A percentile compares a stretch with the other conserved stretches of the same genome.
phyloP scores from a whole-genome alignment of 37 sponge, comb jelly and placozoan genomes.

The Aplysina aerophoba region DNA sequence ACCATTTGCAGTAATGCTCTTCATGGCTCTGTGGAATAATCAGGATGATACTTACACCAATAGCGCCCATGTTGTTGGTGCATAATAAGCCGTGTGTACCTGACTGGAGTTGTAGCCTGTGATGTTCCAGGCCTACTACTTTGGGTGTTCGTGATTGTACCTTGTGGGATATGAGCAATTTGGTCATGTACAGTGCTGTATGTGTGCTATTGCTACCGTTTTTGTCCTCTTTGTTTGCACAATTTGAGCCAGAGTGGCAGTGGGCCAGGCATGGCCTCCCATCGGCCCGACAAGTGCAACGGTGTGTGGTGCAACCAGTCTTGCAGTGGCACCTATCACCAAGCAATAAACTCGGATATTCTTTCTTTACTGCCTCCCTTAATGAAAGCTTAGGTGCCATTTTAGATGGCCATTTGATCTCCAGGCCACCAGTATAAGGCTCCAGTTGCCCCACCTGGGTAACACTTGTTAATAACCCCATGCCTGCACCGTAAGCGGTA shows the following conservation, averaged over 20 bases:
- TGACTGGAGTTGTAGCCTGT: neutral
- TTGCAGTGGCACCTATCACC: slow-evolving; percentile 4
- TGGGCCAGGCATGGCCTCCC: neutral
- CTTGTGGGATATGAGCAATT: neutral
- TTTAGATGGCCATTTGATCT: neutral
- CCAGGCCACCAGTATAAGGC: neutral
- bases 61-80: neutral
- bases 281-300: slow-evolving; percentile 1
- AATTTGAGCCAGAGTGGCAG: neutral
- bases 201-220: neutral
- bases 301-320: neutral
- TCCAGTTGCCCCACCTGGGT: slow-evolving; percentile 4
- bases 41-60: neutral
- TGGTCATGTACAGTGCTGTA: neutral
- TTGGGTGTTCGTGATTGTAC: neutral
- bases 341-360: neutral
- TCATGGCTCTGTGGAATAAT: too few relatives aligned
- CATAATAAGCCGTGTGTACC: neutral
- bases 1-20: too few relatives aligned
- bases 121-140: neutral
- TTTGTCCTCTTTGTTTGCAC: neutral
- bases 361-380: neutral
- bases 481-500: neutral
- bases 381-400: neutral
- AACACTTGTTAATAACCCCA: neutral